phyloP scores from a whole-genome alignment of 2,888 invertebrate genomes.

The Zaprionus lineosus region DNA sequence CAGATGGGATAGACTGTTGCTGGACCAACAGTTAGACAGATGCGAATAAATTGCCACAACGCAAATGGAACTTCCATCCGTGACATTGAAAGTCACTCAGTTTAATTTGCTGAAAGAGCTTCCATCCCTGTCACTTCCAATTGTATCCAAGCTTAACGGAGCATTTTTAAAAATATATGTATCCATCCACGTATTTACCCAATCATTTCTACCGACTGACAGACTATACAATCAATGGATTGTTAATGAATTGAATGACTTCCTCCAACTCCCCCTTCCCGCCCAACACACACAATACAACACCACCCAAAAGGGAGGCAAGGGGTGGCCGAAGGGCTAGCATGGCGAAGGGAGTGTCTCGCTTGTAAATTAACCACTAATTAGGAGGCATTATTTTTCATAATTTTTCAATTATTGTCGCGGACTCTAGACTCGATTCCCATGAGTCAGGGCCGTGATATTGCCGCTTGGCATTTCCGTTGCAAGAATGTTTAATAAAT shows the following conservation, averaged over 20 bases:
- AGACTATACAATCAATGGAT: too few relatives aligned
- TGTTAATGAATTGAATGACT: too few relatives aligned
- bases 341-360: too few relatives aligned
- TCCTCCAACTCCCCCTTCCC: too few relatives aligned
- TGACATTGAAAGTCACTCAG: slow-evolving; percentile 57
- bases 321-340: too few relatives aligned
- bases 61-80: slow-evolving; percentile 15
- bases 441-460: slow-evolving; percentile 54
- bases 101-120: slow-evolving; percentile 47
- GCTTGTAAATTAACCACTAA: too few relatives aligned
- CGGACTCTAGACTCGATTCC: background rate
- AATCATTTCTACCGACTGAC: too few relatives aligned
- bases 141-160: background rate
- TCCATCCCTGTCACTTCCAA: slow-evolving; percentile 2
- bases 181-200: too few relatives aligned
- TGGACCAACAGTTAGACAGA: slow-evolving; percentile 25
- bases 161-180: too few relatives aligned
- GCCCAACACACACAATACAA: too few relatives aligned
- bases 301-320: too few relatives aligned
- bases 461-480: slow-evolving; percentile 56
- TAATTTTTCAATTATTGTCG: too few relatives aligned
- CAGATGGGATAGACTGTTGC: slow-evolving; percentile 50
- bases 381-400: background rate
- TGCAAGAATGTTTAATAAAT: slow-evolving; percentile 56
- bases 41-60: slow-evolving; percentile 34